Base-by-base conservation (phyloP, 2,113 vertebrate genomes). In the Callipepla californica region DNA sequence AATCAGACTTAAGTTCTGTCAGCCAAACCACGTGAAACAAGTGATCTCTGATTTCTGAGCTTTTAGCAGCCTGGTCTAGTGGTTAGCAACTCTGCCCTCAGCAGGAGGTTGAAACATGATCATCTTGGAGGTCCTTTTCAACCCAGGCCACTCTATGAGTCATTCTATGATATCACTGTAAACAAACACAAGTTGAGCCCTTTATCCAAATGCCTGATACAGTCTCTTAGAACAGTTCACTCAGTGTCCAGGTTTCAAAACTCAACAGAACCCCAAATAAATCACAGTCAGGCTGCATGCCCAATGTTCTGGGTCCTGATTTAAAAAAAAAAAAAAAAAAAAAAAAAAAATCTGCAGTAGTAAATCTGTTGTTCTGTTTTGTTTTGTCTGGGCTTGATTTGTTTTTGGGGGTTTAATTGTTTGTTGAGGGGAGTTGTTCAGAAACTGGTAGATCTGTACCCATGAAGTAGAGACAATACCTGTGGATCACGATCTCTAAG, bases 161-260 rank as follows among this genome's bases (percentile, higher is more conserved):
- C 40, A 13, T 40, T 40, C 40, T 13, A 13, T 40, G 11, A 40
- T 40, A 78, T 65, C 69, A 44, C 78, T 7, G 6, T 67, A 67
- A 89, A 89, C 55, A 92, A 94, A 55, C 47, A 51, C 32, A 57
- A 89, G 66, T 72, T 72, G 51, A 94, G 84, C 51, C 75, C 69
- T 58, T 78, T 45, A 84, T 80, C 74, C 61, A 55, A 70, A 78
- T 42, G 57, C 61, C 5, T 40, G 25, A 75, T 48, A 75, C n/a
- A n/a, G 22, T 55, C 38, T 92, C 77, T 78, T 68, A 47, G 66
- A 81, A 78, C 16, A 55, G 32, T 34, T 8, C 14, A 9, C 44
- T 72, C 62, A 40, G 51, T 57, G 59, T 55, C 34, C 77, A 79
- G 42, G 40, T 72, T 75, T 89, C 73, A 80, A 89, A 95, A 53